These are phyloP conservation scores for Peromyscus polionotus DNA, from an alignment of 2,113 vertebrate genomes.

Conservation along the genomic window DNA sequence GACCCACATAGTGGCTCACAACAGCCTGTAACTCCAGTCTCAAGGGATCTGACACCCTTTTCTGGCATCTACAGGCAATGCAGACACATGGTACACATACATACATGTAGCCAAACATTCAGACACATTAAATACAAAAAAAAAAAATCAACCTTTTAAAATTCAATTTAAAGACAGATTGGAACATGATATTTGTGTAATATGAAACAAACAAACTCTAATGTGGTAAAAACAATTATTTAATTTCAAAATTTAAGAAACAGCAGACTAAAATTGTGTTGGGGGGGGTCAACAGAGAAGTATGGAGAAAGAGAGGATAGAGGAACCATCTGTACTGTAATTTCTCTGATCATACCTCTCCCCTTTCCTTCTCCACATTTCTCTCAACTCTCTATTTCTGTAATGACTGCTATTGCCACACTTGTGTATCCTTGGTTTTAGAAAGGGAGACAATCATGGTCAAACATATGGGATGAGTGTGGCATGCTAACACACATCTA, in stretches of 20 bases:
- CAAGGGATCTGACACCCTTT: too few species aligned
- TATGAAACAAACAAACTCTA: neutral
- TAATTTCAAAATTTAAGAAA: constrained; percentile 89
- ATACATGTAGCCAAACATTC: neutral
- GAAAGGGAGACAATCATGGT: constrained; percentile 85
- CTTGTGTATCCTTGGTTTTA: constrained; percentile 75
- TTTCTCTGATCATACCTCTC: constrained; percentile 80
- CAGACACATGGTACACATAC: neutral
- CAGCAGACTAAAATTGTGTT: constrained; percentile 91
- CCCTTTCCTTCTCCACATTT: constrained; percentile 36
- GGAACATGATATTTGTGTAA: constrained; percentile 31
- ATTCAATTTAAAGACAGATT: constrained; percentile 56
- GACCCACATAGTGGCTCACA: neutral
- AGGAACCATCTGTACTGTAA: constrained; percentile 83
- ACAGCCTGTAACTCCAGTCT: neutral
- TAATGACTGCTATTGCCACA: neutral
- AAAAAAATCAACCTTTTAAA: neutral
- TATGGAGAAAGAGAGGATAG: too few species aligned
- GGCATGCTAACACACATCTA: neutral
- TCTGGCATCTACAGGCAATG: neutral
- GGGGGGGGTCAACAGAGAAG: constrained; percentile 91
- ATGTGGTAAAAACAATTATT: constrained; percentile 78
- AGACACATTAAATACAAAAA: neutral
- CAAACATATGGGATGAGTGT: constrained; percentile 83
- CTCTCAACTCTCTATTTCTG: constrained; percentile 66